phyloP scores from a whole-genome alignment of 2,113 vertebrate genomes.

The Caretta caretta region DNA sequence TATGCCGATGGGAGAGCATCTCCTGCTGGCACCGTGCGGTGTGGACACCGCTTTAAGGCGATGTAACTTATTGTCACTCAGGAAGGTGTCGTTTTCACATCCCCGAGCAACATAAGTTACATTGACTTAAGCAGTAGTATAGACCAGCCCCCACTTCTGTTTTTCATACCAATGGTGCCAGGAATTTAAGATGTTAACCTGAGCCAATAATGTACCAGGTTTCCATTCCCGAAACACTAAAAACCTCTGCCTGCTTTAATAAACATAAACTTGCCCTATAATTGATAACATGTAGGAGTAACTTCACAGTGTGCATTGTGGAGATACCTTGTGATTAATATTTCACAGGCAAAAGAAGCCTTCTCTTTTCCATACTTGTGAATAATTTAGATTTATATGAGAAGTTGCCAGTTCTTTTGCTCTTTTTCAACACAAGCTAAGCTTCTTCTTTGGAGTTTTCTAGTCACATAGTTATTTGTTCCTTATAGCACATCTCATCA shows the following conservation, averaged over 20 bases:
- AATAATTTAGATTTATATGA: not conserved
- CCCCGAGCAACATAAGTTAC: too few species aligned
- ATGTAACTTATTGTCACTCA: too few species aligned
- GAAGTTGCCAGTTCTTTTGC: not conserved
- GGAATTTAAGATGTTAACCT: not conserved
- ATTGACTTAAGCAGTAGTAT: too few species aligned
- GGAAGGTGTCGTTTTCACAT: too few species aligned
- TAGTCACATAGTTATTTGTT: fast-evolving
- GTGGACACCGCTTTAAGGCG: too few species aligned
- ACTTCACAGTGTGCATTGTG: not conserved
- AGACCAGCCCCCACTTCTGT: not conserved
- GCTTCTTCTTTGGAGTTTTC: not conserved
- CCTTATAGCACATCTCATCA: not conserved
- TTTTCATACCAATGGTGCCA: not conserved
- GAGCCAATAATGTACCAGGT: not conserved
- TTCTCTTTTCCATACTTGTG: not conserved
- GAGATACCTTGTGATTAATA: not conserved
- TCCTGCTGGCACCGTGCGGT: too few species aligned
- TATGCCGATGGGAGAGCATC: too few species aligned
- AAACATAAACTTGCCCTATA: not conserved
- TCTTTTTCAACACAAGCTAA: not conserved
- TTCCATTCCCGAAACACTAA: not conserved
- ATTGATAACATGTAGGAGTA: not conserved
- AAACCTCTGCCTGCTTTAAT: not conserved
- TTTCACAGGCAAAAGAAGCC: conserved; percentile 1